Conservation (phyloP, 2,797 vertebrate genomes). For the Chaetophractus vellerosus region DNA sequence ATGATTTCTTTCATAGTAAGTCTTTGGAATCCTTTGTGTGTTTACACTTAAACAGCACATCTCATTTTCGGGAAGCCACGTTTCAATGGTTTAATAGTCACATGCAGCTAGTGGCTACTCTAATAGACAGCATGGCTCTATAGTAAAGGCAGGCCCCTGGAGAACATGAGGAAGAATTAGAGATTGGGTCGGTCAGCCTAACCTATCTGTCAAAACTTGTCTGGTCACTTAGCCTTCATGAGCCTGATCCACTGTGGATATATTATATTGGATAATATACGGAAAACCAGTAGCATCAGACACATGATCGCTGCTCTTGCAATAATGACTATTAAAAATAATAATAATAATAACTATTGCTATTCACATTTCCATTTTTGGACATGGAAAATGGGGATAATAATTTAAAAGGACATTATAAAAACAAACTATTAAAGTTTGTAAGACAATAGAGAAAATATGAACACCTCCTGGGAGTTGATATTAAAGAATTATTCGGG, state of each 20-base stretch:
- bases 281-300: neutral
- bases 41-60: too few species aligned
- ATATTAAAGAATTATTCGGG: too few species aligned
- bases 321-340: too few species aligned
- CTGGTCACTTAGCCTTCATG: neutral
- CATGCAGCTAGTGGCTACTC: accelerated
- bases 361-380: neutral
- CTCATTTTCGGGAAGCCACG: neutral
- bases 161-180: neutral
- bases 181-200: neutral
- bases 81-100: neutral
- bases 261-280: accelerated
- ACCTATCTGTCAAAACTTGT: too few species aligned
- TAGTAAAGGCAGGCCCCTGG: neutral
- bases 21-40: neutral
- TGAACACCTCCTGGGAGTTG: neutral
- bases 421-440: neutral
- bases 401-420: constrained; percentile 14
- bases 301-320: neutral
- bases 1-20: neutral
- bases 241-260: neutral
- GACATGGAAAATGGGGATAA: constrained; percentile 55
- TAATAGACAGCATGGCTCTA: too few species aligned
- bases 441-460: neutral
- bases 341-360: neutral